A percentile compares a stretch with the other conserved stretches of the same genome.
Conservation (phyloP, 2,797 vertebrate genomes). For the Tadarida brasiliensis region DNA sequence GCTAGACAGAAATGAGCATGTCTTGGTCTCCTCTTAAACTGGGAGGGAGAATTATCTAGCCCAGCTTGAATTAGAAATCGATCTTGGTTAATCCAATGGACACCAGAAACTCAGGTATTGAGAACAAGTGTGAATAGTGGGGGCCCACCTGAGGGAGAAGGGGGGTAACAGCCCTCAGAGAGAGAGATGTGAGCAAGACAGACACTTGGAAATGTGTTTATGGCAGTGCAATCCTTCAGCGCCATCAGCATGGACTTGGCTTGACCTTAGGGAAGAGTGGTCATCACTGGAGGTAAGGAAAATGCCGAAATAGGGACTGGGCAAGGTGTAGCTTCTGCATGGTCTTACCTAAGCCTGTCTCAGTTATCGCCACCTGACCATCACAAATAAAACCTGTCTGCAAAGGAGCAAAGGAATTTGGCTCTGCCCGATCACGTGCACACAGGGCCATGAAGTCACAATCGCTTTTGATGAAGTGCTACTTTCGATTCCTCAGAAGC, state of each 20-base stretch:
- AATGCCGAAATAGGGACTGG: neutral
- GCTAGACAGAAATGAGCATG: neutral
- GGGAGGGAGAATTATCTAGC: neutral
- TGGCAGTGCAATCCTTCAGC: neutral
- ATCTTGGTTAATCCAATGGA: neutral
- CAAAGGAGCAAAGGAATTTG: neutral
- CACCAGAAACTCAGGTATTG: neutral
- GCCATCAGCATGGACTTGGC: neutral
- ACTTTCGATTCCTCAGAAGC: conserved; percentile 30
- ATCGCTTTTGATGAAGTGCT: neutral
- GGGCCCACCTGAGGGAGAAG: neutral
- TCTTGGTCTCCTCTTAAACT: neutral
- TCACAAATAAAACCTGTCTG: neutral
- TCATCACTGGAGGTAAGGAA: neutral
- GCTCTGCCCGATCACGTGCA: neutral
- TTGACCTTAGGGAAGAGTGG: neutral
- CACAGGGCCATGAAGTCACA: neutral
- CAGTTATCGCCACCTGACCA: neutral
- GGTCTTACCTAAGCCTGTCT: neutral
- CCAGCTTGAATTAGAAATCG: neutral
- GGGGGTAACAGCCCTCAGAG: neutral
- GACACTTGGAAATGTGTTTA: neutral
- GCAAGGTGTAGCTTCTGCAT: neutral
- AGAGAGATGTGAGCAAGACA: neutral
- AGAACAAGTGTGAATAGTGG: neutral